These are phyloP conservation scores for Chelon labrosus DNA, from an alignment of 2,797 vertebrate genomes.

Conservation along the genomic window DNA sequence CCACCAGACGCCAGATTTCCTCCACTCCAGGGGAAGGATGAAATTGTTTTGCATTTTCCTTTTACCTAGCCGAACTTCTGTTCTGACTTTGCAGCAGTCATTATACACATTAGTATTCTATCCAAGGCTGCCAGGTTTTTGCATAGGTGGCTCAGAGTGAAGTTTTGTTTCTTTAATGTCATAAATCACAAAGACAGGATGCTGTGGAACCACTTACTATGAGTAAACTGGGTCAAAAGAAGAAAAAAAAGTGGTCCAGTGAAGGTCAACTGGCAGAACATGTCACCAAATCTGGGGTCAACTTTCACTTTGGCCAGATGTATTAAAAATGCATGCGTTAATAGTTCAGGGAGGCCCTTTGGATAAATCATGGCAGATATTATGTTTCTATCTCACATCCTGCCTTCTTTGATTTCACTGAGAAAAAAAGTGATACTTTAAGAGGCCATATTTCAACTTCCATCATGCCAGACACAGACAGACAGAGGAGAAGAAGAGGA, in stretches of 20 bases:
- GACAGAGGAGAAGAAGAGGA: slow-evolving; percentile 55
- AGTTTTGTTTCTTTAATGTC: slow-evolving; percentile 35
- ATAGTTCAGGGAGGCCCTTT: slow-evolving; percentile 16
- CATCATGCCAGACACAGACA: slow-evolving; percentile 46
- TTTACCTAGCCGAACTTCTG: slow-evolving; percentile 49
- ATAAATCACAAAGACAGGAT: slow-evolving; percentile 44
- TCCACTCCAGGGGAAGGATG: slow-evolving; percentile 38
- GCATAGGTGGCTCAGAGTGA: slow-evolving; percentile 27
- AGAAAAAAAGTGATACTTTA: slow-evolving; percentile 44
- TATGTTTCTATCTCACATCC: slow-evolving; percentile 28
- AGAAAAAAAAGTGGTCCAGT: slow-evolving; percentile 2
- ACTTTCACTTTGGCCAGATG: not conserved
- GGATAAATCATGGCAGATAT: slow-evolving; percentile 13
- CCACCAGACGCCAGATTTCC: slow-evolving; percentile 50
- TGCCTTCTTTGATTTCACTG: slow-evolving; percentile 40
- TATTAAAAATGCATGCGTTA: slow-evolving; percentile 37
- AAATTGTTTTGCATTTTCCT: slow-evolving; percentile 44
- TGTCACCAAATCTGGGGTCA: slow-evolving; percentile 10
- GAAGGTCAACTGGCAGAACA: slow-evolving; percentile 15
- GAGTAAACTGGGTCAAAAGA: not conserved
- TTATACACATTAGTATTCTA: slow-evolving; percentile 54
- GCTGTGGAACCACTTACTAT: not conserved
- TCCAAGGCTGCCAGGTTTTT: slow-evolving; percentile 27
- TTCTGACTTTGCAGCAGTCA: slow-evolving; percentile 46
- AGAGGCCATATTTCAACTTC: slow-evolving; percentile 57